Evolutionary conservation across 2,888 invertebrate species (phyloP), one percentile per base, ranked within the genome.

Genomic region (Coremacera marginata): DNA sequence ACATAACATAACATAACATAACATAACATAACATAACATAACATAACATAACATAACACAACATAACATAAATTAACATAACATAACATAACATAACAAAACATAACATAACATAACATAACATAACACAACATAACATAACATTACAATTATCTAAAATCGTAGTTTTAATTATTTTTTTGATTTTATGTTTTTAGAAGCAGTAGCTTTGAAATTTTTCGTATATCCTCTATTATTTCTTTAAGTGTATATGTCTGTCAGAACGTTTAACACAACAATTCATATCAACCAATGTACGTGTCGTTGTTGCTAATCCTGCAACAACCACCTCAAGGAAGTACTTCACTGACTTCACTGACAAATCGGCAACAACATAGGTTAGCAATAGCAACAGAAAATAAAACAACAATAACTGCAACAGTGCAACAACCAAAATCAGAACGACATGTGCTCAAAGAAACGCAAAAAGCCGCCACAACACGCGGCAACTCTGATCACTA

Each of bases 381-480:
- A 63, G 49, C 77, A 79, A 77, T 78, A 79, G 57, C 76, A 70
- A 25, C 71, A 78, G 65, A 72, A 78, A 71, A 70, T 70, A 60
- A 55, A 51, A 70, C 63, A 76, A 70, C 31, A 70, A 75, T 74
- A 77, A 31, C 67, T 77, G 57, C 68, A 77, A 63, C 71, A 74
- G 63, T 34, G 57, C 67, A 76, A 71, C 27, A 60, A 73, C 73
- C 76, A 76, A 72, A 65, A 19, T 74, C 31, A 37, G 49, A 67
- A 27, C 74, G 67, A 74, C 74, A 74, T 74, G 74, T 74, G 74
- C 74, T 74, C 74, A 74, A 74, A 65, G 74, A 55, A 67, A 67
- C 55, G 55, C 57, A 52, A 65, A 67, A 74, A 55, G 65, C 74
- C 74, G 74, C 14, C 74, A 65, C 65, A 52, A 73, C 72, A 62